A percentile compares a stretch with the other conserved stretches of the same genome.
phyloP scores from a whole-genome alignment of 2,888 invertebrate species.

The Drosophila fungiperda region DNA sequence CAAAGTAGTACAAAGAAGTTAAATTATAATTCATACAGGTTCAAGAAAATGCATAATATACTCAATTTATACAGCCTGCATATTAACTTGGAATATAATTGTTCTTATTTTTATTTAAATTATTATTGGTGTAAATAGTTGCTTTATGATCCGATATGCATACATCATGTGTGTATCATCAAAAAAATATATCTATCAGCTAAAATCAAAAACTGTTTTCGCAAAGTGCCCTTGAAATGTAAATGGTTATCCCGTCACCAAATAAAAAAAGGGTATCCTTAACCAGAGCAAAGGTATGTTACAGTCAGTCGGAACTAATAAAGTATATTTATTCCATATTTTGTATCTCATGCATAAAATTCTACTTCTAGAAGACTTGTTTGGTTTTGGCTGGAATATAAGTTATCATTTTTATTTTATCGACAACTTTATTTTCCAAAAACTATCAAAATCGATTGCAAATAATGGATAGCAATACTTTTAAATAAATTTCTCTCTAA shows the following conservation, averaged over 20 bases:
- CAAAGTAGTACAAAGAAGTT: not conserved
- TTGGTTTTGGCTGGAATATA: no score
- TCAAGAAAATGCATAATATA: not conserved
- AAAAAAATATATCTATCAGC: slow-evolving; percentile 22
- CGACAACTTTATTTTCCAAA: not conserved
- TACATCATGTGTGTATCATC: slow-evolving; percentile 6
- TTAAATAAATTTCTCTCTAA: no score
- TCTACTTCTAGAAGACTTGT: no score
- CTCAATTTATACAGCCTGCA: not conserved
- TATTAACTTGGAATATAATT: not conserved
- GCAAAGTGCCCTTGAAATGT: slow-evolving; percentile 20
- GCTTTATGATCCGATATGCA: not conserved
- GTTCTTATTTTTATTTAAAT: not conserved
- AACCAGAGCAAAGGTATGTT: not conserved
- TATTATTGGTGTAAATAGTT: not conserved
- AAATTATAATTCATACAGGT: not conserved
- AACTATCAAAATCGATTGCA: not conserved
- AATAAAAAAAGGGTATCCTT: not conserved
- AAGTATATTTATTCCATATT: no score
- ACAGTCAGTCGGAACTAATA: not conserved
- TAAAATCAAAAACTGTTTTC: not conserved
- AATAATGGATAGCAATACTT: not conserved
- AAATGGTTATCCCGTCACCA: not conserved
- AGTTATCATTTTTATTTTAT: not conserved
- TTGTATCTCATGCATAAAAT: no score